Percentiles rank a stretch among this genome's conserved stretches.
These are phyloP conservation scores for Sinhomidia bicolor DNA, from an alignment of 2,888 invertebrate genomes.

Conservation along the genomic window DNA sequence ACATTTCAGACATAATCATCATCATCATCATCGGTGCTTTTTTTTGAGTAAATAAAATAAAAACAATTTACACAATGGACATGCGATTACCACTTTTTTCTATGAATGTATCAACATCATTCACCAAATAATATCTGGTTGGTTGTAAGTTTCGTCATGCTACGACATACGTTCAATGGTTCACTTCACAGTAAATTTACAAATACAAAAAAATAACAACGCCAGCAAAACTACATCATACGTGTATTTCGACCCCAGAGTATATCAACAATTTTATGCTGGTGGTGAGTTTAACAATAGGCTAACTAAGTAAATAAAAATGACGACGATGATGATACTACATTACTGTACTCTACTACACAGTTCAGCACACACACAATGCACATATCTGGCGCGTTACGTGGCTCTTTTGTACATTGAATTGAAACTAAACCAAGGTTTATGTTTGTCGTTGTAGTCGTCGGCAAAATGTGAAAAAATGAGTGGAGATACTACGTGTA, in stretches of 20 bases:
- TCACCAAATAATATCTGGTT: neutral
- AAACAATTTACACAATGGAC: constrained; percentile 67
- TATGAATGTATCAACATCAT: neutral
- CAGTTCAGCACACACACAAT: neutral
- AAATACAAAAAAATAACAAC: neutral
- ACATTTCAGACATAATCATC: constrained; percentile 1
- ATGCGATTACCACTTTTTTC: constrained; percentile 51
- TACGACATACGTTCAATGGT: neutral
- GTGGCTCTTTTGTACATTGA: neutral
- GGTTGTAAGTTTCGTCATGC: neutral
- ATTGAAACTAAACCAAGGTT: constrained; percentile 31
- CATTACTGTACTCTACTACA: neutral
- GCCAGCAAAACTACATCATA: too few species aligned
- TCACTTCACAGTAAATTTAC: neutral
- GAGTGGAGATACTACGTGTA: too few species aligned
- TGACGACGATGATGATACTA: neutral
- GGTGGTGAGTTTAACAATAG: constrained; percentile 2
- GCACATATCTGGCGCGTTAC: neutral
- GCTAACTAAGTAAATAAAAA: constrained; percentile 1
- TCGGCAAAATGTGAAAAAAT: constrained; percentile 40
- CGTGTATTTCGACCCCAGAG: too few species aligned
- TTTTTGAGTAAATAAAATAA: constrained; percentile 49
- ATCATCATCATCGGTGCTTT: too few species aligned
- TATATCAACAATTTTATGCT: neutral
- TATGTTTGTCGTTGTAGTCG: neutral